Evolutionary conservation across 2,888 invertebrate genomes (phyloP), one percentile per base, ranked within the genome.

Genomic region (Nineta flava): DNA sequence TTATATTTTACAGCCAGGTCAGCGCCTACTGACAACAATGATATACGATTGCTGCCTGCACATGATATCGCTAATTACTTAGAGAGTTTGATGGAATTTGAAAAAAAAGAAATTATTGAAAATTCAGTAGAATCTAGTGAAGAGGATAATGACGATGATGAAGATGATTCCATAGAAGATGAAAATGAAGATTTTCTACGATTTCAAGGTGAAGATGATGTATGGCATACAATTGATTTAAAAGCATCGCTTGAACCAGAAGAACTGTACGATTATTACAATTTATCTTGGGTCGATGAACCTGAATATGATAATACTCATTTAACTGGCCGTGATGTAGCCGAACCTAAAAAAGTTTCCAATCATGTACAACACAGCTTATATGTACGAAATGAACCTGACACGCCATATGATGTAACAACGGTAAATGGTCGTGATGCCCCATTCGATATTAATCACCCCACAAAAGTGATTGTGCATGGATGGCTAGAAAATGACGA

Each of bases 401-500:
- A 44, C 2, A 19, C 12, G 13, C 44, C 57, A 3, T 56, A 57
- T 38, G 26, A 50, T 9, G 13, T 59, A 12, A 48, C 15, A 15
- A 9, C 26, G 9, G 31, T 19, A n/a, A 57, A 54, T 32, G 41
- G 55, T 5, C 52, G 54, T 15, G 58, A 60, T 43, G 26, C 47
- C 2, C 50, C 46, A 4, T 60, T 62, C 13, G 55, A 54, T 9
- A 5, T 46, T 9, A 48, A 52, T 3, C 43, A 48, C 32, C 50
- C 51, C 1, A 61, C 59, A 0, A 64, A 62, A 54, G 52, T 64
- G 6, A 53, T 65, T 3, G 56, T 64, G 35, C 65, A 65, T 32
- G 65, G 64, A 26, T 65, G 65, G 64, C 59, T 56, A 3, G 63
- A 62, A 26, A 59, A 55, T 17, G 56, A 52, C 5, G 54, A 54